Base-by-base conservation (phyloP, 2,113 vertebrate genomes). In the Aegotheles bennettii region DNA sequence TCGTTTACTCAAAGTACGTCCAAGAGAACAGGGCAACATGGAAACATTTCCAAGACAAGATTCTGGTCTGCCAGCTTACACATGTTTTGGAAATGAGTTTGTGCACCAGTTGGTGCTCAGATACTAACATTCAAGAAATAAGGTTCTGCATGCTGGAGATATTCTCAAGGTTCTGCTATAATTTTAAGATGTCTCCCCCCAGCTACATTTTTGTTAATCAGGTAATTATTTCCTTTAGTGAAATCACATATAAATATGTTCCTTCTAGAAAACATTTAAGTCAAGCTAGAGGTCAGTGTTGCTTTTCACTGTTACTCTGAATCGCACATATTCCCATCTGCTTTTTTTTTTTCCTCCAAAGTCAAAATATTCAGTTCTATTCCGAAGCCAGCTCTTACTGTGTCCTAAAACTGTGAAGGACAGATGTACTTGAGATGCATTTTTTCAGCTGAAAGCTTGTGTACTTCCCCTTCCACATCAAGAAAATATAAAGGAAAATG, bases 381-480 rank as follows among this genome's bases (percentile, higher is more conserved):
- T 90, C 89, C 84, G 83, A 92, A 87, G 79, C n/a, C 88, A 82
- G 80, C 69, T 73, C 60, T 75, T 73, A 40, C 35, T 91, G 11
- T 51, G 59, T 84, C 89, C 95, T 89, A 47, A 83, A 95, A 95
- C 26, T 89, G 63, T 73, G 75, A 97, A 48, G 81, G 94, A 86
- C 67, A 90, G 29, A 63, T 86, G 50, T 31, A 86, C 54, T 85
- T 73, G 71, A 95, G 57, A 94, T 40, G 35, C 12, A 89, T 78
- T 89, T 83, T 96, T 95, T 94, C 60, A 96, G 47, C 56, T 91
- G 65, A 93, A 96, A 95, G 74, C 56, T 86, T 78, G 3, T 43
- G 31, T 80, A 84, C 45, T 95, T 91, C 48, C 85, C 80, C 53
- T 95, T 97, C 90, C 70, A 94, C 2, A 7, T 51, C 38, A 93